These are phyloP conservation scores for Ctenopoma kingsleyae DNA, from an alignment of 2,797 vertebrate species.

Conservation along the genomic window DNA sequence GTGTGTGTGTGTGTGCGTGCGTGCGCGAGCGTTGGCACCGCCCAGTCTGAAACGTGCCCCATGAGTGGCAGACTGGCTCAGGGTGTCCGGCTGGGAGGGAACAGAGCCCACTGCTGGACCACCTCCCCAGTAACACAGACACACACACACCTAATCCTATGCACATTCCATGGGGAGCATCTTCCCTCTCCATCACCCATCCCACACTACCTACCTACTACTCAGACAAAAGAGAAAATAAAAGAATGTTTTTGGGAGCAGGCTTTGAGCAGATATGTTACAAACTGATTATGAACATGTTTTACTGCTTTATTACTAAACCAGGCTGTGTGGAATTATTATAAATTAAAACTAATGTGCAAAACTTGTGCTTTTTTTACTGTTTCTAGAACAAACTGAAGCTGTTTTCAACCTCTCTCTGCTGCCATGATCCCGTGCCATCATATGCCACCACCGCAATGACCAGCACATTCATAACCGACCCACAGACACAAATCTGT, in stretches of 20 bases:
- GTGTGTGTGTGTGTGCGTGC: conserved; percentile 24
- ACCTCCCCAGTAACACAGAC: conserved; percentile 60
- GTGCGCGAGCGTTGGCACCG: conserved; percentile 65
- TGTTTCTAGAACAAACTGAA: neutral
- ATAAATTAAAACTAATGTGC: neutral
- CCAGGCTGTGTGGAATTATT: neutral
- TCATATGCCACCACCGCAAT: neutral
- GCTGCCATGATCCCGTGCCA: neutral
- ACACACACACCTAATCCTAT: conserved; percentile 54
- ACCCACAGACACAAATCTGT: conserved; percentile 21
- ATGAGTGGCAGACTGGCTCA: conserved; percentile 83
- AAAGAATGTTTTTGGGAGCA: neutral
- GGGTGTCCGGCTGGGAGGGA: conserved; percentile 78
- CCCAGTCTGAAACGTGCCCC: conserved; percentile 81
- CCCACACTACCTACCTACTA: conserved; percentile 41
- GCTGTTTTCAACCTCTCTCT: neutral
- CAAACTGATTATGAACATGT: neutral
- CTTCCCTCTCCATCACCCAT: conserved; percentile 53
- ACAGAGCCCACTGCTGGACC: conserved; percentile 77
- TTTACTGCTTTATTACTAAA: neutral
- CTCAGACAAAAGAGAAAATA: conserved; percentile 8
- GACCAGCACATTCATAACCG: conserved; percentile 8
- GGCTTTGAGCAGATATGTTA: neutral
- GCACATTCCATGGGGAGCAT: conserved; percentile 59
- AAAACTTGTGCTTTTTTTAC: neutral